Base-by-base conservation (phyloP, 2,888 invertebrate species). In the Macropis europaea region DNA sequence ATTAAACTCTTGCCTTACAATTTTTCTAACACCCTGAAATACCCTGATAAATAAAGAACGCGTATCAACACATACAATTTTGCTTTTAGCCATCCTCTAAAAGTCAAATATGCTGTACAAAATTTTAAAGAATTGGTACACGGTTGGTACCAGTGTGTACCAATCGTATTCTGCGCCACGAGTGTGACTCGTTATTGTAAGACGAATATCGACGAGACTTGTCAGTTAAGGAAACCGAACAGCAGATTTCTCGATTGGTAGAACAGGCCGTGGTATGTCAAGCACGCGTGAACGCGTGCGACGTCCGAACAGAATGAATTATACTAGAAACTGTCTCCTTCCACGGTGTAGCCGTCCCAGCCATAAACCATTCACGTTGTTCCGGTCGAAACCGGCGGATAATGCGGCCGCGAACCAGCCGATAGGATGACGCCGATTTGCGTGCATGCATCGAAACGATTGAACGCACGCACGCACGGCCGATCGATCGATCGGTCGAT, bases 311-410 rank as follows among this genome's bases (percentile, higher is more conserved):
- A 34, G 67, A 71, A 79, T 79, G 79, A 79, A 76, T 79, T 79
- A 79, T 71, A 76, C 42, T 66, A 54, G 50, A 59, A 43, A 36
- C 59, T 47, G 42, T 36, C 62, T 63, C 78, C 68, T 77, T 72
- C 59, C 75, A 61, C 53, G 68, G 48, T 36, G 62, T 59, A 38
- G 17, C 17, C 6, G 11, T 36, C 9, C 13, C 53, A 48, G 48
- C 76, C 77, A 79, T 82, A 81, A 82, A 82, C 79, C 70, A 82
- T 82, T 82, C 76, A 67, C 78, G 68, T 11, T 53, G 66, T 79
- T 69, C 70, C 69, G 69, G 61, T 64, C 47, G 67, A 53, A 59
- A 4, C n/a, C 60, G 43, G 50, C 48, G 62, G 77, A 70, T 76
- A 76, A 81, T 77, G 56, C 67, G 64, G 47, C 36, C 32, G 38